A percentile compares a stretch with the other conserved stretches of the same genome.
Conservation (phyloP, 2,797 vertebrate genomes). For the Notolabrus celidotus region DNA sequence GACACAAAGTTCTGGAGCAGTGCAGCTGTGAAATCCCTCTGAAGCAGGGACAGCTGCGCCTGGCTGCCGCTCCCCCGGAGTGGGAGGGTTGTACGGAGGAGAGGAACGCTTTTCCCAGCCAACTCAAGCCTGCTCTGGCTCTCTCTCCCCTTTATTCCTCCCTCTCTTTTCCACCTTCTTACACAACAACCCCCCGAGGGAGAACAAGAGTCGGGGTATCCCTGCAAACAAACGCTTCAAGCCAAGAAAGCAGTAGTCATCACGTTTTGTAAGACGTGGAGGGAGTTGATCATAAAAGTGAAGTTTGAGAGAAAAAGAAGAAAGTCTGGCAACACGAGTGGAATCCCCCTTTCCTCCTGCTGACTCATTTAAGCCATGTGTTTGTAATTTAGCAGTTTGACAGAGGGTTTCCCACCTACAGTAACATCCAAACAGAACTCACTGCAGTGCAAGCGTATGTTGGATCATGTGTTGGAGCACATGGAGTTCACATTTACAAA, state of each 20-base stretch:
- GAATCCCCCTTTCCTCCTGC: slow-evolving; percentile 91
- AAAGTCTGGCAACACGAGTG: slow-evolving; percentile 83
- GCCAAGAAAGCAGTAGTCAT: slow-evolving; percentile 83
- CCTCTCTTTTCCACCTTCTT: slow-evolving; percentile 12
- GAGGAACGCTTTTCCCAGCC: slow-evolving; percentile 63
- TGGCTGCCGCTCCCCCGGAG: slow-evolving; percentile 78
- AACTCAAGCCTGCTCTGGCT: slow-evolving; percentile 54
- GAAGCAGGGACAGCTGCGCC: slow-evolving; percentile 88
- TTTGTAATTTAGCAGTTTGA: slow-evolving; percentile 86
- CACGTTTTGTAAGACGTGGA: slow-evolving; percentile 84
- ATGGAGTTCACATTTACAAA: slow-evolving; percentile 43
- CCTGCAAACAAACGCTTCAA: slow-evolving; percentile 77
- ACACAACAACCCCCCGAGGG: slow-evolving; percentile 45
- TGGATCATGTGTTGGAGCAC: slow-evolving; percentile 36
- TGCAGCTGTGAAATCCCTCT: slow-evolving; percentile 91
- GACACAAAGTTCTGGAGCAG: slow-evolving; percentile 91
- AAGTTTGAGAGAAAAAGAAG: slow-evolving; percentile 26
- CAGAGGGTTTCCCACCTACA: slow-evolving; percentile 88
- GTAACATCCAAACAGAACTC: slow-evolving; percentile 34
- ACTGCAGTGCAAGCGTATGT: slow-evolving; percentile 43
- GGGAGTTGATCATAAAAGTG: slow-evolving; percentile 85
- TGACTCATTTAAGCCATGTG: slow-evolving; percentile 92
- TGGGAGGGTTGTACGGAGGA: slow-evolving; percentile 73
- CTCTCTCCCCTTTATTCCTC: slow-evolving; percentile 17
- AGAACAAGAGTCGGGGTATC: slow-evolving; percentile 78